Conservation (phyloP, 2,888 invertebrate genomes). For the Pollenia amentaria region DNA sequence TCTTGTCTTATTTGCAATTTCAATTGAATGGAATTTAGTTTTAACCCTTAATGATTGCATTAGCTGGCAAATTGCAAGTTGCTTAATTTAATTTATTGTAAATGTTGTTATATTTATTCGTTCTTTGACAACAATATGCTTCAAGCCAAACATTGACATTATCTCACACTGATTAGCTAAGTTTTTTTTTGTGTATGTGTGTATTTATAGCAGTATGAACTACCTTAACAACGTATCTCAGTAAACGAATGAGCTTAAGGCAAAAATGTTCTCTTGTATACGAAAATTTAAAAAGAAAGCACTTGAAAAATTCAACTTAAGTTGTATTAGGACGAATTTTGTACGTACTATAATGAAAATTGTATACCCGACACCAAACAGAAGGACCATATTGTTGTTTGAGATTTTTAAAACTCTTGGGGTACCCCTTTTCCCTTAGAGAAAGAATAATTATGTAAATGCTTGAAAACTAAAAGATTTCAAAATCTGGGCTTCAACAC, state of each 20-base stretch:
- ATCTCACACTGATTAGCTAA: slow-evolving; percentile 48
- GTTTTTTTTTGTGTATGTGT: neutral
- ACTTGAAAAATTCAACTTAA: neutral
- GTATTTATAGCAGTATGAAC: neutral
- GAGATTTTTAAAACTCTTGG: too few relatives aligned
- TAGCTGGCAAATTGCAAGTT: slow-evolving; percentile 13
- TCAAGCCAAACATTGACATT: slow-evolving; percentile 19
- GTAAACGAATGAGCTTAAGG: slow-evolving; percentile 33
- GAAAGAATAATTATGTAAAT: too few relatives aligned
- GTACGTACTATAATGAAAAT: neutral
- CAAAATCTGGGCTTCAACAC: too few relatives aligned
- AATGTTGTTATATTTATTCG: neutral
- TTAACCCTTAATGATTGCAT: slow-evolving; percentile 20
- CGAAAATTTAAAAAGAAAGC: neutral
- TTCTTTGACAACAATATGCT: slow-evolving; percentile 19
- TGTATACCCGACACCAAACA: too few relatives aligned
- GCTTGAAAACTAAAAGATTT: too few relatives aligned
- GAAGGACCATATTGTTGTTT: too few relatives aligned
- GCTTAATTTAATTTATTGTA: neutral
- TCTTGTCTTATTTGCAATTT: neutral
- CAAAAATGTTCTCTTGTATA: neutral
- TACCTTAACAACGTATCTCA: slow-evolving; percentile 30
- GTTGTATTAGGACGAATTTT: neutral
- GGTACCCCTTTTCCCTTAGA: too few relatives aligned
- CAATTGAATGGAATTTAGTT: slow-evolving; percentile 5